Conservation (phyloP, 2,888 invertebrate species). For the Oligia fasciuncula region DNA sequence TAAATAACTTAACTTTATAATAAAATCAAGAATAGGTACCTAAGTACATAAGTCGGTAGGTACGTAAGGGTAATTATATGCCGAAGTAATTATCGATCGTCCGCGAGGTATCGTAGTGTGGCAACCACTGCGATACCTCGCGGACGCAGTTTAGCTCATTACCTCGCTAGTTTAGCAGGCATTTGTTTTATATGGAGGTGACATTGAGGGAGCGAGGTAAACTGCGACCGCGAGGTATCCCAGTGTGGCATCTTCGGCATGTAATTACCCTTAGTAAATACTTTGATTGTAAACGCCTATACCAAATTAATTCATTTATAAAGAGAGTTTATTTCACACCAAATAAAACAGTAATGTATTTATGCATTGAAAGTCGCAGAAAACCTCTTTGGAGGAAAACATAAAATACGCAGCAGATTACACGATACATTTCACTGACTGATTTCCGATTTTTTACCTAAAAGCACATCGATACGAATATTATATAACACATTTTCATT, state of each 20-base stretch:
- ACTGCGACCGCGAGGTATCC: neutral
- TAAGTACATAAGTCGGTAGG: neutral
- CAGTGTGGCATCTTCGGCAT: neutral
- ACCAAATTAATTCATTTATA: conserved; percentile 18
- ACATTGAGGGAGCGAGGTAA: no score
- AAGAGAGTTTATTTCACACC: conserved; percentile 21
- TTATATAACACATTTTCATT: conserved; percentile 68
- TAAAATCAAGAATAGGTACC: neutral
- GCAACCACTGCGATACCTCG: no score
- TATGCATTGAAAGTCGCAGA: conserved; percentile 15
- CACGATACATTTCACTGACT: conserved; percentile 16
- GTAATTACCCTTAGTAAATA: neutral
- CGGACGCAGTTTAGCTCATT: no score
- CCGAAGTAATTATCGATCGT: no score
- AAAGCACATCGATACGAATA: conserved; percentile 76
- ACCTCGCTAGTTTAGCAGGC: no score
- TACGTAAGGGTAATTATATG: neutral
- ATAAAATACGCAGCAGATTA: conserved; percentile 1
- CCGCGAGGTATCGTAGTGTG: no score
- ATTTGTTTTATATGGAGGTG: no score
- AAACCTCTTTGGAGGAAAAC: conserved; percentile 22
- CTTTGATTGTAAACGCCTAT: conserved; percentile 12
- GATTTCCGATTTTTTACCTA: conserved; percentile 57
- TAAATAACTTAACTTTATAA: neutral
- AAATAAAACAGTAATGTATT: conserved; percentile 20